Base-by-base conservation (phyloP, 2,797 vertebrate genomes). In the Synanceia verrucosa region DNA sequence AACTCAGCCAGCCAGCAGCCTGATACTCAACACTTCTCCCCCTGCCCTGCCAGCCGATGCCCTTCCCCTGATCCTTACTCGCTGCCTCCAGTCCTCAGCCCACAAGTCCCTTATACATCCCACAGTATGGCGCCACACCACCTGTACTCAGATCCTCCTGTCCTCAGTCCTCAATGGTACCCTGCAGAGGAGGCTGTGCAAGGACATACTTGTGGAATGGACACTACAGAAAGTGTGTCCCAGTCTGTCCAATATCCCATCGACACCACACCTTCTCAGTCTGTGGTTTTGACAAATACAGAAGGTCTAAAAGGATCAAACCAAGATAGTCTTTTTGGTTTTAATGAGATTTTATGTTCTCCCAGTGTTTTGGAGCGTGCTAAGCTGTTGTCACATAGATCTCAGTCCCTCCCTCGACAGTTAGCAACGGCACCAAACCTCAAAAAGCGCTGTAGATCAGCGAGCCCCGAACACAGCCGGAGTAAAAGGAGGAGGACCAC, bases 381-480 rank as follows among this genome's bases (percentile, higher is more conserved):
- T n/a, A 2, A 5, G 5, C 41, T 18, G 19, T n/a, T 46, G 16
- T 61, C 31, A 5, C 18, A 5, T 47, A 37, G 85, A 58, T 84
- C 80, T 46, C 29, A n/a, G 56, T 86, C 86, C 13, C 57, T 89
- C 26, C 73, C 61, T 71, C 57, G 2, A 14, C 52, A 6, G 44
- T 47, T 68, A 23, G 7, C 26, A 0, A 61, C 26, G 0, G 1
- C 18, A 12, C 31, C 19, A 33, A 93, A 92, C 74, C 34, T 51
- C 21, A 92, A 61, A 72, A 95, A 95, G 56, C 93, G 92, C 28
- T 70, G 82, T 47, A 66, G 84, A 50, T 86, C 89, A 9, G 87
- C 78, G 48, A 91, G 88, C 58, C 79, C 78, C 1, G 77, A 87
- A 23, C 61, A 37, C 33, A 73, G 56, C 31, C 24, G 18, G 4